Conservation (phyloP, 2,113 vertebrate species). For the Sturnira hondurensis region DNA sequence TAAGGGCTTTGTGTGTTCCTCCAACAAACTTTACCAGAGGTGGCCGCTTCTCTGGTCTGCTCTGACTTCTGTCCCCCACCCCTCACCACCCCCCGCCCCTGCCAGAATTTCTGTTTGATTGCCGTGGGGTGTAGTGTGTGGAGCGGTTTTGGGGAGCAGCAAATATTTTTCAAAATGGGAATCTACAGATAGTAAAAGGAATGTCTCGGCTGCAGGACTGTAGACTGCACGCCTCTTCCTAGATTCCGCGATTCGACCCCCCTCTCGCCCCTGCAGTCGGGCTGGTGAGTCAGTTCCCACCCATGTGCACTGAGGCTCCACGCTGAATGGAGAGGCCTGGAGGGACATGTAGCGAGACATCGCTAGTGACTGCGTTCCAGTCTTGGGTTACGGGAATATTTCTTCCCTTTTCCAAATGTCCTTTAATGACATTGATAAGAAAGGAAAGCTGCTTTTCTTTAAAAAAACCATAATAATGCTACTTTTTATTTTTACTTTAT, state of each 20-base stretch:
- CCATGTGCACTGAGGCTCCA: neutral
- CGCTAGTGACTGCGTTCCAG: neutral
- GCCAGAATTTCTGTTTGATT: neutral
- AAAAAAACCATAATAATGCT: neutral
- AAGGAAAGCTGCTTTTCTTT: neutral
- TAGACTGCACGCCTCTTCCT: neutral
- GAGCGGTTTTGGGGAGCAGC: neutral
- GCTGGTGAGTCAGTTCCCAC: neutral
- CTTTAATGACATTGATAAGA: neutral
- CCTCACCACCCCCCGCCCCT: too few relatives aligned
- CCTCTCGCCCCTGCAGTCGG: neutral
- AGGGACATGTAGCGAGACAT: neutral
- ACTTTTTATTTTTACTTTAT: neutral
- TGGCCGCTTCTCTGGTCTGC: neutral
- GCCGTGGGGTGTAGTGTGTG: neutral
- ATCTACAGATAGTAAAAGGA: neutral
- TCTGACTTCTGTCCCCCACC: neutral
- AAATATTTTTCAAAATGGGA: conserved; percentile 11
- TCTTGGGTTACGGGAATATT: neutral
- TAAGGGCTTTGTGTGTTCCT: neutral
- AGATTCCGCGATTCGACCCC: neutral
- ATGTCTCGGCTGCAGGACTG: neutral
- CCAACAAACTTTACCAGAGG: fast-evolving
- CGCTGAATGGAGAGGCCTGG: neutral
- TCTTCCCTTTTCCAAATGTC: neutral